Conservation (phyloP, 1,140 invertebrate species). For the Antheraea mylitta region DNA sequence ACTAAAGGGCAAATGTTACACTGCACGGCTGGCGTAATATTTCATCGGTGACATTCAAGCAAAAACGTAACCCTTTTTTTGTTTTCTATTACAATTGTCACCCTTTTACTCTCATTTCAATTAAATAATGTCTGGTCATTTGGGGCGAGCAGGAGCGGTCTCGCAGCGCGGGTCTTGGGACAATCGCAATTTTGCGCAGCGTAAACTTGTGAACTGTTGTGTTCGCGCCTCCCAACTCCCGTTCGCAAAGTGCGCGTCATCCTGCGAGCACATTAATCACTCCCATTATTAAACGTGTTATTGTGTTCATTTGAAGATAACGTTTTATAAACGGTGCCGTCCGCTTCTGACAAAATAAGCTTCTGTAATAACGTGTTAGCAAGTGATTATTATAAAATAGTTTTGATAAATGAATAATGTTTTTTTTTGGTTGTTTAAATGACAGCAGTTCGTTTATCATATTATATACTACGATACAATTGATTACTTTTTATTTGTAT, state of each 20-base stretch:
- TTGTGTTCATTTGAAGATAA: conserved; percentile 77
- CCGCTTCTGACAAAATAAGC: conserved; percentile 73
- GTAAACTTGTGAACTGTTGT: conserved; percentile 33
- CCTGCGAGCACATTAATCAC: conserved; percentile 75
- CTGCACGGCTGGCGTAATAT: conserved; percentile 72
- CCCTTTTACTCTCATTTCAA: conserved; percentile 76
- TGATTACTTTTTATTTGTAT: conserved; percentile 15
- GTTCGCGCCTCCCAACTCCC: conserved; percentile 63
- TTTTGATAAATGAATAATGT: not conserved
- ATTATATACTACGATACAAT: conserved; percentile 21
- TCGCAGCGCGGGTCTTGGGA: conserved; percentile 14
- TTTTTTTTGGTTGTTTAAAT: not conserved
- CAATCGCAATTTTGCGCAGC: conserved; percentile 21
- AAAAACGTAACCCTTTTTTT: conserved; percentile 72
- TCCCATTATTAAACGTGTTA: conserved; percentile 77
- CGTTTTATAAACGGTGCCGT: conserved; percentile 76
- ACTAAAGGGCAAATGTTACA: conserved; percentile 70
- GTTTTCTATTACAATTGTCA: conserved; percentile 77
- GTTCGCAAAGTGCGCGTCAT: conserved; percentile 67
- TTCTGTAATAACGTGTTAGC: conserved; percentile 70
- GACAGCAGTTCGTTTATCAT: not conserved
- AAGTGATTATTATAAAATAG: conserved; percentile 1
- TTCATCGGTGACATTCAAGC: conserved; percentile 59
- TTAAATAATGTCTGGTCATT: conserved; percentile 79
- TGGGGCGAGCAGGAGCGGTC: conserved; percentile 45